Conservation (phyloP, 2,888 invertebrate species). For the Himalopsyche anomala region DNA sequence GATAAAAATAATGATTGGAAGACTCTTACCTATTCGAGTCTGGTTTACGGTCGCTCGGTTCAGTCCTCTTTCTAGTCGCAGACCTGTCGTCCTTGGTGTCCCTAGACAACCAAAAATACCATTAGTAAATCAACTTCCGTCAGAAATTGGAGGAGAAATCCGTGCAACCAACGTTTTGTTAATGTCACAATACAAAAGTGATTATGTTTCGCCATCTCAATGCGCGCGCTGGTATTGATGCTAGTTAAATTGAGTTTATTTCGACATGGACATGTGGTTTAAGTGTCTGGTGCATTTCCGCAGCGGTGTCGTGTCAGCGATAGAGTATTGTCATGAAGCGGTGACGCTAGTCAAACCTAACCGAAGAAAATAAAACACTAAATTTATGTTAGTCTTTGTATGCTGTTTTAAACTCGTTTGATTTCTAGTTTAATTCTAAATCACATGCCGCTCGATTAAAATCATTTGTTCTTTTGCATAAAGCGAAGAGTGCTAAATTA, state of each 20-base stretch:
- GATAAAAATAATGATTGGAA: neutral
- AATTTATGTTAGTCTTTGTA: neutral
- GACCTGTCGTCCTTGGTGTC: slow-evolving; percentile 53
- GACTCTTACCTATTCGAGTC: slow-evolving; percentile 2
- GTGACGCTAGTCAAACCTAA: neutral
- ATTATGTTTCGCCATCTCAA: neutral
- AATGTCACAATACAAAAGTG: slow-evolving; percentile 36
- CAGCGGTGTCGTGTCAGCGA: neutral
- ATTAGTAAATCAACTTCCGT: slow-evolving; percentile 5
- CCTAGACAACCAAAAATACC: slow-evolving; percentile 50
- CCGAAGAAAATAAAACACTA: neutral
- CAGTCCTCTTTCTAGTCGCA: slow-evolving; percentile 10
- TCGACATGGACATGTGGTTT: neutral
- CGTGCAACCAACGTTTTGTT: slow-evolving; percentile 43
- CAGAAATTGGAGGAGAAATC: neutral
- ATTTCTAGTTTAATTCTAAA: neutral
- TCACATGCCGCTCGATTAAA: neutral
- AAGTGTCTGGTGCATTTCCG: neutral
- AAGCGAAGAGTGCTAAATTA: too few species aligned
- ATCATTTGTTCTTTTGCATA: too few species aligned
- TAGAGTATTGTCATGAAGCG: slow-evolving; percentile 16
- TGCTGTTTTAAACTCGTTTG: slow-evolving; percentile 5
- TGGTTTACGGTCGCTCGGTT: neutral
- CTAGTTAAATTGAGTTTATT: neutral
- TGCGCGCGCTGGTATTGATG: neutral